Evolutionary conservation across 2,797 vertebrate genomes (phyloP).

Genomic region (Trematomus bernacchii): DNA sequence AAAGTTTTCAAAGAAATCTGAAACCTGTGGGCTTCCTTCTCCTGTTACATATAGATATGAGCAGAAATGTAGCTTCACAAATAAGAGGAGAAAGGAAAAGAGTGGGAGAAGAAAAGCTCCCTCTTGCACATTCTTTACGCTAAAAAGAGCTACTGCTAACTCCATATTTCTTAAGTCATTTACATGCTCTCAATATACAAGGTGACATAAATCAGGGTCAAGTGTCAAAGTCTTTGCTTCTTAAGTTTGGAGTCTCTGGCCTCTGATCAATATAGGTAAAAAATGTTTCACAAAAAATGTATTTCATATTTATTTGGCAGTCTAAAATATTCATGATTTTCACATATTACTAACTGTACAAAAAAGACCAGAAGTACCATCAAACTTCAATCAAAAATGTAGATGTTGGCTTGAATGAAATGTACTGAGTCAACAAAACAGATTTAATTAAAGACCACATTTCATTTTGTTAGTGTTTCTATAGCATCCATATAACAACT

Average conservation of each 20-base stretch:
- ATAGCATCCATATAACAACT: no score
- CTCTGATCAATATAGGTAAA: no score
- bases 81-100: background rate
- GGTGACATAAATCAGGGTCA: background rate
- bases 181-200: background rate
- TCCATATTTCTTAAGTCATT: background rate
- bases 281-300: background rate
- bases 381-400: no score
- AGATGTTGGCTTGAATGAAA: no score
- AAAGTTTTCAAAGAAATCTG: slow-evolving; percentile 5
- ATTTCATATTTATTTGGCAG: background rate
- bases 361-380: no score
- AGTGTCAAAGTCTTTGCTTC: no score
- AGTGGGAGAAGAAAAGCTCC: background rate
- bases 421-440: no score
- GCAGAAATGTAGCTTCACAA: slow-evolving; percentile 19
- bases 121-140: background rate
- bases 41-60: slow-evolving; percentile 27
- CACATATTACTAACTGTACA: background rate
- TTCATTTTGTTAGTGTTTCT: no score
- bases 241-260: no score
- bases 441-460: no score
- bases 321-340: background rate
- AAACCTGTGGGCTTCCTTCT: slow-evolving; percentile 28
- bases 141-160: background rate